phyloP scores from a whole-genome alignment of 2,888 invertebrate species.

The Yponomeuta sedellus region DNA sequence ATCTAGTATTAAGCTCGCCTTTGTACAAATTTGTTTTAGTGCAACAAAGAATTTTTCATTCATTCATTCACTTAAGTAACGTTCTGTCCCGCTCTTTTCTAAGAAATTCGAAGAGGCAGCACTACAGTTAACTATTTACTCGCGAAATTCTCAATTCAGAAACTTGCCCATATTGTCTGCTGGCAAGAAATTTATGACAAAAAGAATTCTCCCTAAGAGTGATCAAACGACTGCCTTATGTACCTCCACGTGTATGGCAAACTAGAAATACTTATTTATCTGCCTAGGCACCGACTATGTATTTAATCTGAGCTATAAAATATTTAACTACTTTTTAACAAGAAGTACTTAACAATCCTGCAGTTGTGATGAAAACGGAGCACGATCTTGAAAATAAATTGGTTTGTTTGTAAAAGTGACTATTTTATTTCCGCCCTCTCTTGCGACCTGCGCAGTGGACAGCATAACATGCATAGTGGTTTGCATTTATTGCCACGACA shows the following conservation, averaged over 20 bases:
- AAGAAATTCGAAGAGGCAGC: too few species aligned
- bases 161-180: too few species aligned
- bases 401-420: slow-evolving; percentile 31
- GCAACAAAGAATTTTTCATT: too few species aligned
- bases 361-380: background rate
- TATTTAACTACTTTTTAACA: background rate
- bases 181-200: background rate
- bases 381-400: slow-evolving; percentile 33
- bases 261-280: background rate
- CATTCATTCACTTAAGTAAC: too few species aligned
- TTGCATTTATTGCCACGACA: too few species aligned
- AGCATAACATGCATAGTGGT: too few species aligned
- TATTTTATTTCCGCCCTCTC: slow-evolving; percentile 17
- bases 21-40: too few species aligned
- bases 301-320: background rate
- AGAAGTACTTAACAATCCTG: slow-evolving; percentile 5
- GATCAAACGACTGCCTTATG: background rate
- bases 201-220: background rate
- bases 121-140: too few species aligned
- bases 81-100: too few species aligned
- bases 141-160: too few species aligned
- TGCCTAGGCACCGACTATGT: background rate
- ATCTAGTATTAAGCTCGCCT: too few species aligned
- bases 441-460: slow-evolving; percentile 19
- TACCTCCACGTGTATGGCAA: background rate